Percentiles rank a stretch among this genome's conserved stretches.
Evolutionary conservation across 2,888 invertebrate genomes (phyloP).

Genomic region (Spodoptera exigua): DNA sequence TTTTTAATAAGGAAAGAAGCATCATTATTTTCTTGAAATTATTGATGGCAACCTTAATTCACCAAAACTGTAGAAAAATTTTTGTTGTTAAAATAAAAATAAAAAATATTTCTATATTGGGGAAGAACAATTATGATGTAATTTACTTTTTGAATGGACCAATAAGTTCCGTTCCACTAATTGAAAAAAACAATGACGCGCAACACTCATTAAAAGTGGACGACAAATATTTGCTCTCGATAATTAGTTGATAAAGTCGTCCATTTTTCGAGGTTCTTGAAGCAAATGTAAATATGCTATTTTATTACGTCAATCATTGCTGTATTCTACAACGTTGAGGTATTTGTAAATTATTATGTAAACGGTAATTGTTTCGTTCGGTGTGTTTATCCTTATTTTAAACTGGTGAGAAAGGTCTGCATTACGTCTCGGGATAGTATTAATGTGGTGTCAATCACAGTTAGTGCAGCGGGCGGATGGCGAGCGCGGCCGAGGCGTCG

Average conservation of each 20-base stretch:
- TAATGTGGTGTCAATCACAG: constrained; percentile 63
- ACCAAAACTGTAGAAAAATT: too few species aligned
- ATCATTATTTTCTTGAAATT: too few species aligned
- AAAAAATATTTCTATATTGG: too few species aligned
- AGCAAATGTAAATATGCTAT: constrained; percentile 13
- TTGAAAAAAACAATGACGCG: constrained; percentile 26
- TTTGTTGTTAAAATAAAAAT: too few species aligned
- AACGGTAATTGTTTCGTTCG: constrained; percentile 33
- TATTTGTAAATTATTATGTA: constrained; percentile 16
- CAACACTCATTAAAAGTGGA: constrained; percentile 28
- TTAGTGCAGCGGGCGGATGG: constrained; percentile 50
- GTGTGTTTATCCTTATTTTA: constrained; percentile 31
- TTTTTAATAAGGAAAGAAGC: too few species aligned
- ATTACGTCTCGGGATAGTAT: constrained; percentile 61
- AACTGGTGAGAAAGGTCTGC: constrained; percentile 53
- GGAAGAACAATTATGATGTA: too few species aligned
- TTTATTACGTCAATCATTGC: constrained; percentile 14
- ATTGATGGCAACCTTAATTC: too few species aligned
- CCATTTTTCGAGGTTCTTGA: constrained; percentile 16
- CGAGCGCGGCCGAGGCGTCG: constrained; percentile 53
- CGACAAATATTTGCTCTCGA: constrained; percentile 32
- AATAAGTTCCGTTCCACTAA: constrained; percentile 25
- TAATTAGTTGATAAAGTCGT: constrained; percentile 7
- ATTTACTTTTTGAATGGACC: not conserved
- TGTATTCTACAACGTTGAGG: not conserved